Evolutionary conservation across 2,888 invertebrate genomes (phyloP), one percentile per base, ranked within the genome.

Genomic region (Eledone cirrhosa): DNA sequence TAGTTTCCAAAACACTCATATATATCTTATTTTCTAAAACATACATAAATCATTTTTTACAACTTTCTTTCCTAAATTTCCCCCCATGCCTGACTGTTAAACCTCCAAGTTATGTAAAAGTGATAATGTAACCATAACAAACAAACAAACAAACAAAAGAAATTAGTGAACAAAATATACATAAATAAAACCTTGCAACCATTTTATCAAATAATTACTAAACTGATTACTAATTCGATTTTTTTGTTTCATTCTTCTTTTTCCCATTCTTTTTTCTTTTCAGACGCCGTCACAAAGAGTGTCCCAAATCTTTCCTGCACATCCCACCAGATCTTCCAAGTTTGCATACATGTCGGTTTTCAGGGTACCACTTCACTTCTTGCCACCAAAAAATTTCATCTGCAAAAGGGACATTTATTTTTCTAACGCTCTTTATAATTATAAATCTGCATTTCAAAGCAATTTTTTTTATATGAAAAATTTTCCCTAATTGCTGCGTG

Each of bases 311-410:
- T 72, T 41, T 13, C 72, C 76, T 76, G 76, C 76, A 76, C 76
- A 29, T 48, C 76, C 48, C 27, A 47, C 41, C 48, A 76, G 76
- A 16, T 76, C 76, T 76, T 75, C 75, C 31, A 48, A 48, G 76
- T 76, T 76, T 76, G 75, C 24, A 47, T 76, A 76, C 27, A 48
- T 76, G 76, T 76, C 76, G 48, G 22, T 76, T n/a, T 76, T 48
- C 27, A 48, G 48, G 48, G 29, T 22, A 76, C 76, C 47, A 24
- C 27, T 48, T 76, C 76, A 76, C 72, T 41, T 33, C 31, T 13
- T 13, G 31, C 24, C 41, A 41, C 72, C 33, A 41, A 41, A 31
- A 72, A 41, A n/a, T 72, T 31, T 72, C 72, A 72, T 72, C 33
- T 72, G 41, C 72, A 67, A 67, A 72, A 72, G 72, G 72, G 72